Conservation (phyloP, 2,113 vertebrate genomes). For the Craseonycteris thonglongyai region DNA sequence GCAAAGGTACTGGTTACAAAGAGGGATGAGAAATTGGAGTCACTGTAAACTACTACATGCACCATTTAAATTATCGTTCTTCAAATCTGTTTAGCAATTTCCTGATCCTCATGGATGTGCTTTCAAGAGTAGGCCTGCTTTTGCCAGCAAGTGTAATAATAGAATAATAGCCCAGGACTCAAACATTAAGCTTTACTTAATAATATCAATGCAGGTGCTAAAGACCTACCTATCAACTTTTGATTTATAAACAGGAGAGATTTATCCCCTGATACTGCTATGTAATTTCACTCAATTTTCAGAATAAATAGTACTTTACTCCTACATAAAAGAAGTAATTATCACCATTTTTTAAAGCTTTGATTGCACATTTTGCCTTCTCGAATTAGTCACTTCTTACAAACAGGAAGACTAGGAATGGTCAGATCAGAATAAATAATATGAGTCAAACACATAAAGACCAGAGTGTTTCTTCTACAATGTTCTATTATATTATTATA, state of each 20-base stretch:
- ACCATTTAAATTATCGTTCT: neutral
- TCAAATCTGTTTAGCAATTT: neutral
- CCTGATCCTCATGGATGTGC: neutral
- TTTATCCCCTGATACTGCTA: neutral
- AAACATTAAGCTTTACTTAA: neutral
- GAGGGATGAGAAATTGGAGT: neutral
- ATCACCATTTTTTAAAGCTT: conserved; percentile 45
- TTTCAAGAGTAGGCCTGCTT: neutral
- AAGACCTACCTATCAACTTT: conserved; percentile 31
- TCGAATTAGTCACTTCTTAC: conserved; percentile 44
- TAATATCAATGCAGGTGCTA: conserved; percentile 30
- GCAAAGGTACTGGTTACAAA: neutral
- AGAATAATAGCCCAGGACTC: neutral
- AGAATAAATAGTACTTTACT: conserved; percentile 5
- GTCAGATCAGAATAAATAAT: conserved; percentile 27
- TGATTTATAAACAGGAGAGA: conserved; percentile 35
- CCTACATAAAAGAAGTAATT: conserved; percentile 50
- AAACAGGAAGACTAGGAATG: conserved; percentile 9
- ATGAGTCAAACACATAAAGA: neutral
- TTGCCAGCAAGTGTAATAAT: neutral
- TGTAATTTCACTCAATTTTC: conserved; percentile 59
- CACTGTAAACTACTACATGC: neutral
- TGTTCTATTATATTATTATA: conserved; percentile 17
- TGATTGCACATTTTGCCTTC: conserved; percentile 40
- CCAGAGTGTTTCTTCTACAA: neutral